Percentiles rank a stretch among this genome's conserved stretches.
Conservation (phyloP, 2,797 vertebrate genomes). For the Masticophis lateralis region DNA sequence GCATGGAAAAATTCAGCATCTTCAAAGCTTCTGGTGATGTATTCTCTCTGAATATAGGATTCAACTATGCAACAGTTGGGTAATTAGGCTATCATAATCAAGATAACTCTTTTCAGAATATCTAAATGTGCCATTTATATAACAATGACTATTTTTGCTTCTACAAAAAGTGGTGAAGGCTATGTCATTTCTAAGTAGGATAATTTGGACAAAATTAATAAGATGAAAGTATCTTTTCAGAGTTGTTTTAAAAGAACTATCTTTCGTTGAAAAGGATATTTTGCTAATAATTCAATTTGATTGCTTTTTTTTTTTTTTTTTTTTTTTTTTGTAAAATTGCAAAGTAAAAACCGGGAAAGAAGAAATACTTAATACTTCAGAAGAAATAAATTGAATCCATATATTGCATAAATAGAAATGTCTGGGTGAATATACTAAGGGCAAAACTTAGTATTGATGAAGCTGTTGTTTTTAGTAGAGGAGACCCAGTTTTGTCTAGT, state of each 20-base stretch:
- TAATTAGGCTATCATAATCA: constrained; percentile 18
- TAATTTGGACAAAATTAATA: constrained; percentile 51
- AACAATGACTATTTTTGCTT: constrained; percentile 36
- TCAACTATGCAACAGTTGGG: constrained; percentile 19
- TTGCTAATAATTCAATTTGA: constrained; percentile 29
- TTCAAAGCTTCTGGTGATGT: background rate
- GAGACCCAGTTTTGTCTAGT: background rate
- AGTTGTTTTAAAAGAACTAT: constrained; percentile 11
- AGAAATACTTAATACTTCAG: background rate
- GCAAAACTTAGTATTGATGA: background rate
- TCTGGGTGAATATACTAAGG: background rate
- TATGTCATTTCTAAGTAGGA: constrained; percentile 36
- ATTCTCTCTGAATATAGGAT: background rate
- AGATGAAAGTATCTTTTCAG: constrained; percentile 29
- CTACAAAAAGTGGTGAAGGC: constrained; percentile 30
- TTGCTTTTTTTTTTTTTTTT: background rate
- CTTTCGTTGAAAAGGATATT: constrained; percentile 4
- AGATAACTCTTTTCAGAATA: constrained; percentile 35
- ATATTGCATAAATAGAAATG: background rate
- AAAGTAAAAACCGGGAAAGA: background rate
- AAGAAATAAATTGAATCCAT: background rate
- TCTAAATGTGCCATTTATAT: constrained; percentile 38
- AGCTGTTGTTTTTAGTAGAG: background rate
- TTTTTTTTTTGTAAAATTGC: background rate
- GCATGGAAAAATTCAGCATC: background rate